Base-by-base conservation (phyloP, 2,797 vertebrate genomes). In the Cynopterus sphinx region DNA sequence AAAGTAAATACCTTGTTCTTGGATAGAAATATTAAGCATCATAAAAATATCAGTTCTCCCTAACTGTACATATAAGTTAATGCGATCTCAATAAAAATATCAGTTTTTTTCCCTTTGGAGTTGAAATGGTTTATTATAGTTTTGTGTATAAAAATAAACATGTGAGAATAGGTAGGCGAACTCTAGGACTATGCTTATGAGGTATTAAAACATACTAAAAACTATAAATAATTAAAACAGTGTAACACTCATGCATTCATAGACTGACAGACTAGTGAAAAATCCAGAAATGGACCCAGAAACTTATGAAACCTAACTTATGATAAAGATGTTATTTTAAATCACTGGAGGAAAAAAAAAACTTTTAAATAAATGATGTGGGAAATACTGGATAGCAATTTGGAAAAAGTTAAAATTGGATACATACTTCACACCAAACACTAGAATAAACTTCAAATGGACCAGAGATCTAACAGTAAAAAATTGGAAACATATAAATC, bases 141-240 rank as follows among this genome's bases (percentile, higher is more conserved):
- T 92, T 71, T 33, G 79, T 39, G 65, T 22, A 15, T 49, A 79
- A 94, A 92, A 41, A 28, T 61, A 79, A 51, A 31, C 5, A 70
- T 51, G 5, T 74, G 61, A 75, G 46, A 59, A n/a, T 39, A 75
- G 5, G 49, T 59, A 68, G 33, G 28, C 39, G 65, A 93, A 31
- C 26, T 70, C 46, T 70, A 82, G 22, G 17, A 89, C 67, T 61
- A 68, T 67, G 16, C 12, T 75, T 65, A 57, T 59, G 21, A 67
- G n/a, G 26, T 59, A 77, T 71, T 78, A 81, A 86, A 91, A 86
- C 46, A 85, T 22, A 46, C 3, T 86, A 91, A 55, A 89, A 94
- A 91, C 87, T 21, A 86, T 70, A 21, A 86, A 16, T 89, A 75
- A 75, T 75, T 77, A 71, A 91, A 89, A 74, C 0, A 8, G 9